Base-by-base conservation (phyloP, 2,113 vertebrate species). In the Caranx melampygus region DNA sequence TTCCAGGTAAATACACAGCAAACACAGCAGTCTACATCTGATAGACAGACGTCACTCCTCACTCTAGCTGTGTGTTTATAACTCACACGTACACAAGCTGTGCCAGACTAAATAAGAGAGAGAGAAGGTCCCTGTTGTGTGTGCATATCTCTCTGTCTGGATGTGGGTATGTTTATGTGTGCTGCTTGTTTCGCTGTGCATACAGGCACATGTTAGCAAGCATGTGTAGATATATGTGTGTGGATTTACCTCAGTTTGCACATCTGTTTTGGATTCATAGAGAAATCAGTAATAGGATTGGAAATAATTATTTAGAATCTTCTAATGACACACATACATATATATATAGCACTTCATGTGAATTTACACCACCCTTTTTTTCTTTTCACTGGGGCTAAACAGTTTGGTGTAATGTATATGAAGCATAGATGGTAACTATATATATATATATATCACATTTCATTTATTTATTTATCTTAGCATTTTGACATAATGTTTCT, bases 1-100 rank as follows among this genome's bases (percentile, higher is more conserved):
- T 93, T 26, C 91, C 92, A 91, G 92, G 92, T 93, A 89, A 91
- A 88, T 47, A 71, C 51, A 21, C 47, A 47, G 15, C 44, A 54
- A 75, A 79, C 58, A 73, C 72, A 71, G 26, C 67, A 69, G 71
- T 78, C 65, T 83, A 2, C 49, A 79, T 78, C 78, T 86, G 77
- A 92, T 55, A 80, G 88, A 75, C 78, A 81, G 49, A 76, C 51
- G 11, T 88, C 86, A 82, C 75, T 79, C 81, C 35, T 83, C 80
- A 47, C 44, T 21, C 62, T 54, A 15, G 37, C 74, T 33, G 55
- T 63, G 63, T 88, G 80, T 90, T 88, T 86, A 87, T 14, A 18
- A 26, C 61, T 21, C 66, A 31, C 62, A 64, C 75, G 58, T 67
- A 83, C 57, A 77, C 78, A 70, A 54, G 44, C 78, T 42, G 64